phyloP scores from a whole-genome alignment of 2,797 vertebrate genomes.

The Hybognathus amarus region DNA sequence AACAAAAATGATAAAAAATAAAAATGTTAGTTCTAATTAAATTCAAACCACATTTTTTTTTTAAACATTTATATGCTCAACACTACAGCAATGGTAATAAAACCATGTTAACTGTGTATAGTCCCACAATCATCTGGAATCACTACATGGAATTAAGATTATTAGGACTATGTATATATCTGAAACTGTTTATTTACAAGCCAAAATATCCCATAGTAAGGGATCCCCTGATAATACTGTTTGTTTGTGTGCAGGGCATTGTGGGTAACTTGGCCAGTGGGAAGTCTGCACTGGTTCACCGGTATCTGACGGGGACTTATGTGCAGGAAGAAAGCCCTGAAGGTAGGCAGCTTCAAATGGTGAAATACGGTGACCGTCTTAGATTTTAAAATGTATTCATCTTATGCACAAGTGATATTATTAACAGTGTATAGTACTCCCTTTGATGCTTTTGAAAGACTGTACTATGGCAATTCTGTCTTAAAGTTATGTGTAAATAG shows the following conservation, averaged over 20 bases:
- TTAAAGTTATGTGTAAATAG: not conserved
- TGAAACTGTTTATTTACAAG: not conserved
- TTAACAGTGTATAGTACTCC: not conserved
- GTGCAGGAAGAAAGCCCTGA: slow-evolving; percentile 97
- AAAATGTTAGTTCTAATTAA: not conserved
- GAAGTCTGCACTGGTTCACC: slow-evolving; percentile 94
- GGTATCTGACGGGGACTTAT: slow-evolving; percentile 95
- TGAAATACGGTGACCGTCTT: not conserved
- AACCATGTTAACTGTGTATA: not conserved
- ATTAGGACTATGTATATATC: not conserved
- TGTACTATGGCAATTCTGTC: not conserved
- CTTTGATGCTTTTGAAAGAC: not conserved
- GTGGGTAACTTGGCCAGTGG: slow-evolving; percentile 96
- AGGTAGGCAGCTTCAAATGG: slow-evolving; percentile 75
- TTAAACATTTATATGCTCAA: not conserved
- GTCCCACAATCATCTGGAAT: not conserved
- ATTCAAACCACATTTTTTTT: too few relatives aligned
- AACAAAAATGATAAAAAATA: not conserved
- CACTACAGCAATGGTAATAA: not conserved
- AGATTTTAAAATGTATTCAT: not conserved
- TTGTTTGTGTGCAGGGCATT: slow-evolving; percentile 82
- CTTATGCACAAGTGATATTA: not conserved
- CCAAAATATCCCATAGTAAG: not conserved
- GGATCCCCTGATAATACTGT: not conserved
- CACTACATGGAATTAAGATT: not conserved